These are phyloP conservation scores for Xerus inauris DNA, from an alignment of 2,113 vertebrate genomes.

Conservation along the genomic window DNA sequence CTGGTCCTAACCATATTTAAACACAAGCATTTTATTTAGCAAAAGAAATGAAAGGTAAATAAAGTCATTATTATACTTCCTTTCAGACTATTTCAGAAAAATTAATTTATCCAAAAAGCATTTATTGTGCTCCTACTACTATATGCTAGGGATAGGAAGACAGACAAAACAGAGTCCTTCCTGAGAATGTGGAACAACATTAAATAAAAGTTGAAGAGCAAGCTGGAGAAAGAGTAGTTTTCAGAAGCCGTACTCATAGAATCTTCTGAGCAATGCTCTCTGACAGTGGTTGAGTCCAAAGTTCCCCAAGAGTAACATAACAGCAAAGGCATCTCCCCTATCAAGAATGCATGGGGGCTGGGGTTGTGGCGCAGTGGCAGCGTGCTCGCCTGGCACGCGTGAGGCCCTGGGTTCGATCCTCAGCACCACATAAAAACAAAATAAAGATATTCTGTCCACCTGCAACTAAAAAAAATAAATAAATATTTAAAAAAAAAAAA, in stretches of 20 bases:
- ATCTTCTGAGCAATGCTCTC: background rate
- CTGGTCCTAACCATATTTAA: background rate
- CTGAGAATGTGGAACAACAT: background rate
- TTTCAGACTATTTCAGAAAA: constrained; percentile 39
- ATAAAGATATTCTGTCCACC: no score
- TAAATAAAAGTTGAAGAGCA: background rate
- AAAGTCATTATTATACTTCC: constrained; percentile 3
- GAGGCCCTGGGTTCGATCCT: no score
- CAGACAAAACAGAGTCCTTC: background rate
- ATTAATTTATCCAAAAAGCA: background rate
- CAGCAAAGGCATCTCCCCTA: background rate
- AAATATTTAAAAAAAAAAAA: no score
- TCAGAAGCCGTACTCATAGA: background rate
- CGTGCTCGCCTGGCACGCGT: no score
- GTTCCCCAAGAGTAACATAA: background rate
- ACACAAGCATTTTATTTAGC: background rate
- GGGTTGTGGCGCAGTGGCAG: no score
- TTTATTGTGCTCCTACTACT: background rate
- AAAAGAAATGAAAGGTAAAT: background rate
- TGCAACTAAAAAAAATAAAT: no score
- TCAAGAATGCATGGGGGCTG: no score
- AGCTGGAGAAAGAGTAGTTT: background rate
- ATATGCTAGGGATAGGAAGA: background rate
- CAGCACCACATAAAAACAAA: no score
- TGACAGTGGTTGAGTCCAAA: background rate